Evolutionary conservation across 2,113 vertebrate species (phyloP).

Genomic region (Coracopsis vasa): DNA sequence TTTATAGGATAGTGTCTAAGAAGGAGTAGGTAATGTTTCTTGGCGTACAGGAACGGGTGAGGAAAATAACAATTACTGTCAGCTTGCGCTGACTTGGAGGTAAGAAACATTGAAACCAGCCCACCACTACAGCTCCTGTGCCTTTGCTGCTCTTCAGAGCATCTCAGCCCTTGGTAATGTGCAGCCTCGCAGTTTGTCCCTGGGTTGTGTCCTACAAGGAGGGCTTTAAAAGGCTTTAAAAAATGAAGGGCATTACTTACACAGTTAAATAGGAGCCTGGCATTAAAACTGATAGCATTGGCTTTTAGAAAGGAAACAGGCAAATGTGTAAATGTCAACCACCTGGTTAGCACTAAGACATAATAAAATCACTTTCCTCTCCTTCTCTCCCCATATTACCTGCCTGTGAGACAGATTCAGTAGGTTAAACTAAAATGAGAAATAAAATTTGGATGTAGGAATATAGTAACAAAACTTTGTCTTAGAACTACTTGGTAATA

Average conservation of each 20-base stretch:
- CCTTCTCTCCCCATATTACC: rapidly evolving
- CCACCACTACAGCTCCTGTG: background rate
- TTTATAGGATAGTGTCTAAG: too few relatives aligned
- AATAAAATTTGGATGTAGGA: background rate
- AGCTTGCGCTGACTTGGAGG: background rate
- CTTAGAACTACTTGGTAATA: rapidly evolving
- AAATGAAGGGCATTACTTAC: background rate
- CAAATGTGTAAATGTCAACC: rapidly evolving
- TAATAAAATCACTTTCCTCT: background rate
- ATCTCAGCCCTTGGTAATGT: background rate
- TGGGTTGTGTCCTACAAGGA: background rate
- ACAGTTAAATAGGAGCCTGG: background rate
- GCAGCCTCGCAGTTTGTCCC: background rate
- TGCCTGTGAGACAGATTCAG: background rate
- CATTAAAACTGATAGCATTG: background rate
- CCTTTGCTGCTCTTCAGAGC: background rate
- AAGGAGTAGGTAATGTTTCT: too few relatives aligned
- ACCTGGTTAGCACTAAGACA: background rate
- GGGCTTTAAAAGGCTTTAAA: background rate
- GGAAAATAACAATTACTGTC: too few relatives aligned
- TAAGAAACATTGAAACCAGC: background rate
- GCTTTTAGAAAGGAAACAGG: background rate
- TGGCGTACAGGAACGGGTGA: too few relatives aligned
- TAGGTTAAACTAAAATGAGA: background rate
- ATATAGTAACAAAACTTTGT: background rate